phyloP scores from a whole-genome alignment of 2,888 invertebrate species.

The Eupeodes latifasciatus region DNA sequence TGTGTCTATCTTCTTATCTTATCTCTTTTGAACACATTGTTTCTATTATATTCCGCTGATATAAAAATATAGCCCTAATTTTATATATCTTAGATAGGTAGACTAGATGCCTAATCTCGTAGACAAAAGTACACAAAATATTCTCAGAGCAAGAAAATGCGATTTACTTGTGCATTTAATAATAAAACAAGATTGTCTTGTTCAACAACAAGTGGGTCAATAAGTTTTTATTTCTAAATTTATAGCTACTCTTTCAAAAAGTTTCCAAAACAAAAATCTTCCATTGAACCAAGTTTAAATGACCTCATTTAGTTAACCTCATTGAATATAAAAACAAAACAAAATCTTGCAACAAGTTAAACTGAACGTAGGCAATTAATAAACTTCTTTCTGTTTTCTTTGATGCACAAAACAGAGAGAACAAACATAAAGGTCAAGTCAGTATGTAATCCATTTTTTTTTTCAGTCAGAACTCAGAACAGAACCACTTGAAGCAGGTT shows the following conservation, averaged over 20 bases:
- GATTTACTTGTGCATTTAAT: background rate
- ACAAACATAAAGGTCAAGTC: constrained; percentile 14
- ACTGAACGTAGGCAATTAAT: background rate
- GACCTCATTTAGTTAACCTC: constrained; percentile 30
- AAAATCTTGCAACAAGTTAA: background rate
- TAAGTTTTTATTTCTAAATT: background rate
- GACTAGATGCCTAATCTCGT: too few species aligned
- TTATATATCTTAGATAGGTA: too few species aligned
- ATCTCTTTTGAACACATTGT: too few species aligned
- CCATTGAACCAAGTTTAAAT: background rate
- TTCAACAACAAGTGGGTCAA: background rate
- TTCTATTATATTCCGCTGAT: too few species aligned
- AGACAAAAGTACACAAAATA: too few species aligned
- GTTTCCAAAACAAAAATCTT: background rate
- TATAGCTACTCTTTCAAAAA: background rate
- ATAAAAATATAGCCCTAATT: too few species aligned
- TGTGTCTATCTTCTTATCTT: too few species aligned
- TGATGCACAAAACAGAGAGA: background rate
- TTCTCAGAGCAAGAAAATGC: background rate
- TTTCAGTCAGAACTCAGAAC: background rate
- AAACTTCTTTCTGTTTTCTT: background rate
- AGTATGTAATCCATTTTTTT: constrained; percentile 7
- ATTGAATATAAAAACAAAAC: background rate
- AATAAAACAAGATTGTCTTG: background rate
- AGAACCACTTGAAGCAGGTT: constrained; percentile 27